A percentile compares a stretch with the other conserved stretches of the same genome.
These are phyloP conservation scores for Diarsia rubi DNA, from an alignment of 2,888 invertebrate species.

Conservation along the genomic window DNA sequence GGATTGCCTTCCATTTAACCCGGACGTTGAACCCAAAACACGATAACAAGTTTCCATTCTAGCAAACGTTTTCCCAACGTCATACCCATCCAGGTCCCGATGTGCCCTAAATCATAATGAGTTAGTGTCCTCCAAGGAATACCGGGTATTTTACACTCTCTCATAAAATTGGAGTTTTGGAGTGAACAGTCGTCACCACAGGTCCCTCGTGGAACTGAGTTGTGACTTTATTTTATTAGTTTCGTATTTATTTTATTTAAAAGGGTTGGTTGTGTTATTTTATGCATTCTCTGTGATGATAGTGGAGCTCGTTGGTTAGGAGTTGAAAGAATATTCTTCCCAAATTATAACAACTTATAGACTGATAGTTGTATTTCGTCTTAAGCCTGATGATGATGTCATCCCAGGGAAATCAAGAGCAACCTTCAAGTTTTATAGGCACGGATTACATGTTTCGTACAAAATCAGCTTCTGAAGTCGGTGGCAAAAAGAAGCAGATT, in stretches of 20 bases:
- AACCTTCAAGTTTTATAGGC: too few species aligned
- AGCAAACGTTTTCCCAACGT: conserved; percentile 16
- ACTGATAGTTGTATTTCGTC: too few species aligned
- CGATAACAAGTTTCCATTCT: conserved; percentile 14
- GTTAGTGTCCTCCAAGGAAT: conserved; percentile 60
- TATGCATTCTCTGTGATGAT: background rate
- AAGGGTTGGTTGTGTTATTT: background rate
- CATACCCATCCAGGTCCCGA: conserved; percentile 28
- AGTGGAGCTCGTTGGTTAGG: too few species aligned
- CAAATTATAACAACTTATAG: too few species aligned
- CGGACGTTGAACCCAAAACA: conserved; percentile 18
- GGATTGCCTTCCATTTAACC: too few species aligned
- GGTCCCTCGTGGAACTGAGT: conserved; percentile 21
- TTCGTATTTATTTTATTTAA: conserved; percentile 10
- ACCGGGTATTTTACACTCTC: conserved; percentile 47
- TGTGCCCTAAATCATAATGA: conserved; percentile 54
- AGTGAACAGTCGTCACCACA: conserved; percentile 59
- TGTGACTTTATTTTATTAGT: conserved; percentile 27
- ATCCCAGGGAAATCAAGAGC: too few species aligned
- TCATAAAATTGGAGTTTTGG: conserved; percentile 65
- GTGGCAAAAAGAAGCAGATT: too few species aligned
- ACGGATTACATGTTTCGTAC: too few species aligned
- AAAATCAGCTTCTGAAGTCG: too few species aligned
- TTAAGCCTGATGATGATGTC: too few species aligned
- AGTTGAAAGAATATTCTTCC: too few species aligned